Percentiles rank a stretch among this genome's conserved stretches.
Conservation (phyloP, 2,888 invertebrate species). For the Aporophyla lueneburgensis region DNA sequence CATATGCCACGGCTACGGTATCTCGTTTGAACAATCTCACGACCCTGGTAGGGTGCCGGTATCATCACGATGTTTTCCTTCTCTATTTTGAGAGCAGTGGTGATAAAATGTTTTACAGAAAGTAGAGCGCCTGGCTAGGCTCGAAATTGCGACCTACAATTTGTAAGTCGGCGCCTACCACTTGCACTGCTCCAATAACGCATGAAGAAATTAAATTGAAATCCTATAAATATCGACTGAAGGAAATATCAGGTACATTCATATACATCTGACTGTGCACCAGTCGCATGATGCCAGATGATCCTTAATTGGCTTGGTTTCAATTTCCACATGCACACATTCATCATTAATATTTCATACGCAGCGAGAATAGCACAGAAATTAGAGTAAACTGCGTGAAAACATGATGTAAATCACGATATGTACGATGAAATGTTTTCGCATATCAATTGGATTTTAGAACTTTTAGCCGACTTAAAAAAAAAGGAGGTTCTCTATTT, state of each 20-base stretch:
- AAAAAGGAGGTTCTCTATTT: no score
- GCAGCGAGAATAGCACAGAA: slow-evolving; percentile 51
- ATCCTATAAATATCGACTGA: slow-evolving; percentile 11
- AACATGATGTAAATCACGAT: slow-evolving; percentile 23
- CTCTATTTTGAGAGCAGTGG: no score
- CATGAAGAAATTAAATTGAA: slow-evolving; percentile 49
- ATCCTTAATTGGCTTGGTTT: slow-evolving; percentile 65
- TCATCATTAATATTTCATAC: slow-evolving; percentile 58
- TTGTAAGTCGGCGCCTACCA: no score
- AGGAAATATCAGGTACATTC: slow-evolving; percentile 36
- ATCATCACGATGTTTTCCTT: no score
- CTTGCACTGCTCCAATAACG: slow-evolving; percentile 23
- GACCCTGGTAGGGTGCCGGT: no score
- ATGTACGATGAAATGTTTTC: slow-evolving; percentile 1
- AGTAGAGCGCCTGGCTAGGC: no score
- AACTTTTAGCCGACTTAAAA: background rate
- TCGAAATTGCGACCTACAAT: no score
- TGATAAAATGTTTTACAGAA: no score
- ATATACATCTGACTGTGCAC: slow-evolving; percentile 22
- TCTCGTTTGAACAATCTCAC: no score
- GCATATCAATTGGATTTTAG: slow-evolving; percentile 4
- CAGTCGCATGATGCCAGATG: slow-evolving; percentile 56
- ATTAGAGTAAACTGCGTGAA: slow-evolving; percentile 36
- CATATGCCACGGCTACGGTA: no score
- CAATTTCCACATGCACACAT: slow-evolving; percentile 59